Base-by-base conservation (phyloP, 2,797 vertebrate genomes). In the Pogoniulus pusillus region DNA sequence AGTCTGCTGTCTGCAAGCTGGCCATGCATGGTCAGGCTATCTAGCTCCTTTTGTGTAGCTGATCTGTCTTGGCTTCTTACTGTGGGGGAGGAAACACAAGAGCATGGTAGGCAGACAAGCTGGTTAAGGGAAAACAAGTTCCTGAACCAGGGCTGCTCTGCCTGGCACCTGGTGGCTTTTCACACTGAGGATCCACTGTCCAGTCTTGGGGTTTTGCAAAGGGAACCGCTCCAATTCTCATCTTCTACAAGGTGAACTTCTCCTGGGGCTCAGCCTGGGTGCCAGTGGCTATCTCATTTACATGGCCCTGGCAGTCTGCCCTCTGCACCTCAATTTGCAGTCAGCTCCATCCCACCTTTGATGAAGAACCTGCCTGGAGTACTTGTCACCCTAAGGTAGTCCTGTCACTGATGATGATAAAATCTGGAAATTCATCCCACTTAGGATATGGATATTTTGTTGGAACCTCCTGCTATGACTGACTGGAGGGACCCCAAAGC, bases 391-490 rank as follows among this genome's bases (percentile, higher is more conserved):
- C 59, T 29, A 9, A 75, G n/a, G 29, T n/a, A 0, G 16, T 74
- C 32, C 73, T 74, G 6, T 26, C 18, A 37, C 0, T 10, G n/a
- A 4, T 27, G 78, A 13, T 35, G 78, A 16, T 27, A 77, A 65
- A 63, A 66, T 70, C 37, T 70, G 89, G 20, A 1, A 9, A 10
- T 79, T 65, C 5, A 3, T 47, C 55, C 71, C 49, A 20, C 0
- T 1, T 13, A 57, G 60, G 72, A 32, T 12, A 9, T 3, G 30
- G 62, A 32, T 53, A 23, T 63, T 72, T 65, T 0, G 0, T 3
- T 30, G 57, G 55, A 81, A 9, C 18, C 16, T 92, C 24, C 41
- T 82, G 29, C 45, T 41, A 0, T 12, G 30, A n/a, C 64, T 43
- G 30, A 2, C 26, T 53, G 15, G 47, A 59, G 23, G 27, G 5